phyloP scores from a whole-genome alignment of 2,797 vertebrate species.

The Premnoplex brunnescens region DNA sequence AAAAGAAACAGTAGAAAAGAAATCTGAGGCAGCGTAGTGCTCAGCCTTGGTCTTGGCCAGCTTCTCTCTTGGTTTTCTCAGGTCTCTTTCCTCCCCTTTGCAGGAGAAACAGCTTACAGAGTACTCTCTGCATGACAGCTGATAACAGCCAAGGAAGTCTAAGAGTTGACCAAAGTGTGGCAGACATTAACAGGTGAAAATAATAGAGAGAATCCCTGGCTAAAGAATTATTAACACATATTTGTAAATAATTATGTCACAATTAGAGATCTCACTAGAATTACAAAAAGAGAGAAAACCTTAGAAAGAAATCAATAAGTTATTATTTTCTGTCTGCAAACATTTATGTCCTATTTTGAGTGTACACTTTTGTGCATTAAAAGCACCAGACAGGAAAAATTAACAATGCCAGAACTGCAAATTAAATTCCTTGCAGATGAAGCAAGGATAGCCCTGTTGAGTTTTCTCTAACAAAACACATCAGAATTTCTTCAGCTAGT shows the following conservation, averaged over 20 bases:
- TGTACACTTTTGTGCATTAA: background rate
- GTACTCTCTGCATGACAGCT: background rate
- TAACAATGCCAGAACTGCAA: background rate
- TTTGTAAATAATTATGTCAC: conserved; percentile 13
- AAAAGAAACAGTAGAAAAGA: background rate
- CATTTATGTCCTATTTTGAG: background rate
- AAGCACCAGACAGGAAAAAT: background rate
- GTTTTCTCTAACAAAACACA: background rate
- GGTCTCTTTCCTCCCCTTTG: background rate
- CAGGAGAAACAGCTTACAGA: background rate
- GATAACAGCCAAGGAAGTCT: background rate
- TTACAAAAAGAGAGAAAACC: background rate
- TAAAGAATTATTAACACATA: background rate
- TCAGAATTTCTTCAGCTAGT: conserved; percentile 4
- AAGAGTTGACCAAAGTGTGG: background rate
- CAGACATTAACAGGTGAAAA: background rate
- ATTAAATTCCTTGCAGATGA: background rate
- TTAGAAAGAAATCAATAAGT: background rate
- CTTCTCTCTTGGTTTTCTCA: background rate
- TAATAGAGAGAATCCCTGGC: background rate
- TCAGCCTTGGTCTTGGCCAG: background rate
- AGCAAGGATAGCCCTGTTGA: background rate
- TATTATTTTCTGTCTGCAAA: background rate
- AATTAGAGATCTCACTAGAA: background rate
- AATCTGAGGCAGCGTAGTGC: background rate